Conservation (phyloP, 2,888 invertebrate genomes). For the Caradrina clavipalpis region DNA sequence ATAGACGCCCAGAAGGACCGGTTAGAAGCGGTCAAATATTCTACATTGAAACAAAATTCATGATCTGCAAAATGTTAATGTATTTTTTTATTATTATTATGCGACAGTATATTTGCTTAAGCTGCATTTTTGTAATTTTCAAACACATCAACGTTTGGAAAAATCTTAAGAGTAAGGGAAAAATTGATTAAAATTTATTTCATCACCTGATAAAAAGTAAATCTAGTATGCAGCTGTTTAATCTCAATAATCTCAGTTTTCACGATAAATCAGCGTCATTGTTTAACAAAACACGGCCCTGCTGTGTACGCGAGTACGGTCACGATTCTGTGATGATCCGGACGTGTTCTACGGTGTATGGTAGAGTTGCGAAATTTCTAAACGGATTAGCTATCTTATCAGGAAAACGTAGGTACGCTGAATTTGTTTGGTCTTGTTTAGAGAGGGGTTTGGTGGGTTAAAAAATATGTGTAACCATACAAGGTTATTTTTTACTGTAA, state of each 20-base stretch:
- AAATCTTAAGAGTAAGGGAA: too few relatives aligned
- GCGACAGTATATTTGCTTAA: neutral
- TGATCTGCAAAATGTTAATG: conserved; percentile 4
- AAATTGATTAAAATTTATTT: neutral
- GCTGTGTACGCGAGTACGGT: conserved; percentile 8
- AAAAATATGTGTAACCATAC: neutral
- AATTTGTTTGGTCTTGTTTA: conserved; percentile 9
- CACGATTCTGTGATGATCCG: conserved; percentile 31
- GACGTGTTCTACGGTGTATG: conserved; percentile 18
- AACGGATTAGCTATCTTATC: conserved; percentile 27
- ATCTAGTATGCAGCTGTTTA: conserved; percentile 1
- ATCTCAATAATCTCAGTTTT: conserved; percentile 6
- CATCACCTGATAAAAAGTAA: neutral
- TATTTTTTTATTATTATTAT: neutral
- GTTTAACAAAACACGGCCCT: conserved; percentile 13
- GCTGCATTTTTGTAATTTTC: too few relatives aligned
- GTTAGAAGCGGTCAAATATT: too few relatives aligned
- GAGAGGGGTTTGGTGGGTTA: neutral
- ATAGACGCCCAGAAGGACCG: too few relatives aligned
- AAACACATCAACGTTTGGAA: too few relatives aligned
- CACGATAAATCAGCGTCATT: conserved; percentile 14
- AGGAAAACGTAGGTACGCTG: conserved; percentile 1
- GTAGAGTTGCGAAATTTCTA: conserved; percentile 28
- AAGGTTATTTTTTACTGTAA: too few relatives aligned
- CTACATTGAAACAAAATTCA: neutral